Evolutionary conservation across 2,888 invertebrate species (phyloP), one percentile per base, ranked within the genome.

Genomic region (Seira ritae): DNA sequence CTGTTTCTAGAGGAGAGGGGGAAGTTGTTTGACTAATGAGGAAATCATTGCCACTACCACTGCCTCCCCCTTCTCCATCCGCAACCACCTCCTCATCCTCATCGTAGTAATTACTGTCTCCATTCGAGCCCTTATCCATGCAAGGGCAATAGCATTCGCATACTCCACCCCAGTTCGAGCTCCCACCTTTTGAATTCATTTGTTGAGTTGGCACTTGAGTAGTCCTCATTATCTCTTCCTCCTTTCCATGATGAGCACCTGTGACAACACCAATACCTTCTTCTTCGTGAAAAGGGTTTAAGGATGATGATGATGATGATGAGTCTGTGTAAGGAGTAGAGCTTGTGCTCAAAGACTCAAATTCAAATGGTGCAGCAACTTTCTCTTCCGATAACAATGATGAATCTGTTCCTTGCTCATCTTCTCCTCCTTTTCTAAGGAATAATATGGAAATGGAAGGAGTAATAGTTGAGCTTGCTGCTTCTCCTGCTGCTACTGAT

Each of bases 61-160:
- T 15, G 2, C 17, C 2, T 4, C 17, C 17, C n/a, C 17, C 19
- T 19, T 19, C 19, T 60, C 2, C 12, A n/a, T n/a, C n/a, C n/a
- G n/a, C n/a, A n/a, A n/a, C n/a, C n/a, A n/a, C n/a, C 42, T 42
- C 50, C 50, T 31, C 75, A 55, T 69, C 60, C n/a, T 80, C 82
- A 4, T 81, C 73, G n/a, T 46, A 65, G 17, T 75, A 60, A 42
- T 76, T 24, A 23, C 62, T 23, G 6, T 78, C 76, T 2, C 42
- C 74, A 10, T 46, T 31, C 12, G 42, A 19, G 10, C 23, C 22
- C 50, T 82, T 81, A 17, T 86, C 86, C 73, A 87, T 20, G 76
- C 86, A 86, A 0, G 87, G 87, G 73, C 87, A 88, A 71, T 86
- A 84, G 66, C 87, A 88, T 46, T 85, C 86, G 46, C 87, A 88